Percentiles rank a stretch among this genome's conserved stretches.
phyloP scores from a whole-genome alignment of 2,113 vertebrate species.

The Rana temporaria region DNA sequence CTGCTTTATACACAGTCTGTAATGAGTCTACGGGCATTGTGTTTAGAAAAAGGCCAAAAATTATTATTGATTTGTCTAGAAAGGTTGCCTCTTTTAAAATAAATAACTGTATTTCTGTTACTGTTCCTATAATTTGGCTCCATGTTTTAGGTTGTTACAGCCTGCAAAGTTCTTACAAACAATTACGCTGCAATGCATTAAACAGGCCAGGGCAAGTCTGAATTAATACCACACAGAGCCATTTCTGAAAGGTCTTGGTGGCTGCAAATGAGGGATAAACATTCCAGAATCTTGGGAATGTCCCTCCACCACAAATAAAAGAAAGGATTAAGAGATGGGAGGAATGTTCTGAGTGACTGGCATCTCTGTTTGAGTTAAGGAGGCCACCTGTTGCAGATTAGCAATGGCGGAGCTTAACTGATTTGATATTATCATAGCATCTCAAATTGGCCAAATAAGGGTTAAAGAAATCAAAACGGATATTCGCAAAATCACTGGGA shows the following conservation, averaged over 20 bases:
- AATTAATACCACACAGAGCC: constrained; percentile 36
- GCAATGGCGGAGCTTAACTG: background rate
- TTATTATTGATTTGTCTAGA: background rate
- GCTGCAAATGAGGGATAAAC: constrained; percentile 50
- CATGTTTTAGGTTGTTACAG: background rate
- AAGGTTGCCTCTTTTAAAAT: background rate
- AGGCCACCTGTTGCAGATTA: constrained; percentile 57
- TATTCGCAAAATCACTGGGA: constrained; percentile 11
- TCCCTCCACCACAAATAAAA: constrained; percentile 48
- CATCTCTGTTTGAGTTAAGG: constrained; percentile 43
- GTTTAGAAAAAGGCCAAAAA: background rate
- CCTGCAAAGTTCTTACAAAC: background rate
- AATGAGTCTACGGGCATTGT: background rate
- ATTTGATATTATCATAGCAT: constrained; percentile 14
- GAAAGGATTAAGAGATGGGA: constrained; percentile 50
- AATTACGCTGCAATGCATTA: constrained; percentile 29
- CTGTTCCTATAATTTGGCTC: background rate
- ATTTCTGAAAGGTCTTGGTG: constrained; percentile 47
- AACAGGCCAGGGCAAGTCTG: constrained; percentile 42
- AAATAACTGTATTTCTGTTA: too few relatives aligned
- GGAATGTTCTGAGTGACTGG: constrained; percentile 35
- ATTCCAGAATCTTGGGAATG: constrained; percentile 45
- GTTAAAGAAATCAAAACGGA: constrained; percentile 33
- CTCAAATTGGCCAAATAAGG: constrained; percentile 19
- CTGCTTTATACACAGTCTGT: too few relatives aligned